These are phyloP conservation scores for Microcebus lehilahytsara DNA, from an alignment of 2,113 vertebrate genomes.

Conservation along the genomic window DNA sequence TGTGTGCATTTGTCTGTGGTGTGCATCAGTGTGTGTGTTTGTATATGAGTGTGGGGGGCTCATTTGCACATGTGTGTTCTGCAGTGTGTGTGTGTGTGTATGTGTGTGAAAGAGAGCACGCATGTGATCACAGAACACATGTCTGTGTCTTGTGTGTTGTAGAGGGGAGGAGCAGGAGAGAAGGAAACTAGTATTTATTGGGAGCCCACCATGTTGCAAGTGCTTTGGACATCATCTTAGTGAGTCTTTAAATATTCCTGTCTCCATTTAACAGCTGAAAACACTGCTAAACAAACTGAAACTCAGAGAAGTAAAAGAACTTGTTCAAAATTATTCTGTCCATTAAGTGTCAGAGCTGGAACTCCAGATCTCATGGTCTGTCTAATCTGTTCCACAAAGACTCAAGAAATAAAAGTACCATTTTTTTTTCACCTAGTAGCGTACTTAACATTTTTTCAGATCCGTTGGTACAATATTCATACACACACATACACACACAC, in stretches of 20 bases:
- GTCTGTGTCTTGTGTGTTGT: not conserved
- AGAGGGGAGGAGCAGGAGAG: not conserved
- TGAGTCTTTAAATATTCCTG: not conserved
- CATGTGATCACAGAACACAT: not conserved
- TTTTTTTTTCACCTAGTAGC: not conserved
- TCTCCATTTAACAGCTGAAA: not conserved
- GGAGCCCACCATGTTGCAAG: not conserved
- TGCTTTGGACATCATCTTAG: no score
- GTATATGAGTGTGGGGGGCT: fast-evolving
- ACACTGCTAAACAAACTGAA: not conserved
- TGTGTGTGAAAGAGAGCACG: not conserved
- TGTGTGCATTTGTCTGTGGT: not conserved
- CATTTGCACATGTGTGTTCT: not conserved
- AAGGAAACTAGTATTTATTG: not conserved
- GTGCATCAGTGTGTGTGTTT: not conserved
- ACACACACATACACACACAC: no score
- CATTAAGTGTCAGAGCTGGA: not conserved
- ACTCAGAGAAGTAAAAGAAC: not conserved
- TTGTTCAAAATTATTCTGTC: not conserved
- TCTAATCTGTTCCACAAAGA: not conserved
- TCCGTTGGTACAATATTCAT: no score
- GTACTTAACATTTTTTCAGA: not conserved
- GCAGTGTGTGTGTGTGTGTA: no score
- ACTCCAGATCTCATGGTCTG: no score
- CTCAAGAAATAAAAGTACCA: not conserved